Conservation (phyloP, 2,113 vertebrate genomes). For the Potamarius usumacintae region DNA sequence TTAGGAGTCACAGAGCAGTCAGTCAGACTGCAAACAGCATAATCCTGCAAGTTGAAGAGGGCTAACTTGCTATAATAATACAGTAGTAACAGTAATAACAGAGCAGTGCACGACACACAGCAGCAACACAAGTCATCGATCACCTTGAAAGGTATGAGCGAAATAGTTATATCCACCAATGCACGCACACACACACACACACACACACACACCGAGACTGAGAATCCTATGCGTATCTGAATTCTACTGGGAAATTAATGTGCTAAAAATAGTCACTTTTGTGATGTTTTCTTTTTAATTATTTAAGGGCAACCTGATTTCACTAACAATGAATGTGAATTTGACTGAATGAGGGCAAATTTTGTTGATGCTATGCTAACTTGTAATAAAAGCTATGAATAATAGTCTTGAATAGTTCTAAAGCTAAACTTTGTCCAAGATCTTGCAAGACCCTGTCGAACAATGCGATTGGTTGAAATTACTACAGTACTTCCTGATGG, state of each 20-base stretch:
- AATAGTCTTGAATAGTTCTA: not conserved
- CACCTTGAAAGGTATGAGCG: not conserved
- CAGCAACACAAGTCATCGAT: not conserved
- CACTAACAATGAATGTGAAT: not conserved
- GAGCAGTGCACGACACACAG: not conserved
- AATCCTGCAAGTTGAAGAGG: not conserved
- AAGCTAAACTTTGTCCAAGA: not conserved
- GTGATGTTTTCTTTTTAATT: not conserved
- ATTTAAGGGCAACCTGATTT: not conserved
- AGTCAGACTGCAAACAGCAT: not conserved
- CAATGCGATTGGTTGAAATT: not conserved
- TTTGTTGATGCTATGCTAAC: not conserved
- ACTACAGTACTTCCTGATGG: not conserved
- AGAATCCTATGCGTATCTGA: not conserved
- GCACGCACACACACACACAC: not conserved
- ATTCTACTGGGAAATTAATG: slow-evolving; percentile 10
- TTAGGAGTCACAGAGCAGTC: not conserved
- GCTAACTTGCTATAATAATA: slow-evolving; percentile 9
- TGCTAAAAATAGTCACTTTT: slow-evolving; percentile 12
- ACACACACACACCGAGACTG: not conserved
- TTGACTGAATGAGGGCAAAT: not conserved
- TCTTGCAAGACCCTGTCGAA: not conserved
- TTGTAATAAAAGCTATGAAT: not conserved
- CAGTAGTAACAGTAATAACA: slow-evolving; percentile 9
- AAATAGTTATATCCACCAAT: not conserved